phyloP scores from a whole-genome alignment of 2,888 invertebrate species.

The Drosophila antonietae region DNA sequence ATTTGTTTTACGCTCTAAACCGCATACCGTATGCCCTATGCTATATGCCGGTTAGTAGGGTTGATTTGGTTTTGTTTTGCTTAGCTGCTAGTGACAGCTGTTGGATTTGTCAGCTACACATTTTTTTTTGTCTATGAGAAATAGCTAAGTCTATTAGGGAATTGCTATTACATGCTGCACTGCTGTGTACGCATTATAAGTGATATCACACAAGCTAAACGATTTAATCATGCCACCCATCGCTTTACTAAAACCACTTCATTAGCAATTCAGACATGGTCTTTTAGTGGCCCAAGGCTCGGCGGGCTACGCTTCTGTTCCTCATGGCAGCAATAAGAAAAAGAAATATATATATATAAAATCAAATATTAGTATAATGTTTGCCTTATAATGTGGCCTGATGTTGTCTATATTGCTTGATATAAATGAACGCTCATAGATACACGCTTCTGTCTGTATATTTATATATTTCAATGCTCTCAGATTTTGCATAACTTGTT shows the following conservation, averaged over 20 bases:
- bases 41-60: conserved; percentile 1
- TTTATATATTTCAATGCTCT: conserved; percentile 19
- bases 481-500: conserved; percentile 50
- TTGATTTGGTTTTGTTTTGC: not conserved
- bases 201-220: conserved; percentile 19
- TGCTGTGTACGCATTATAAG: not conserved
- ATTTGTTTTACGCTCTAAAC: conserved; percentile 16
- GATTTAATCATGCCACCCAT: conserved; percentile 23
- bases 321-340: conserved; percentile 35
- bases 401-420: conserved; percentile 26
- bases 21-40: not conserved
- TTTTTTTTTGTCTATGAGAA: not conserved
- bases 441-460: conserved; percentile 1
- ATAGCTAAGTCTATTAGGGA: conserved; percentile 6
- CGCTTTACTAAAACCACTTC: conserved; percentile 23
- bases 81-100: not conserved
- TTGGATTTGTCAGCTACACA: conserved; percentile 1
- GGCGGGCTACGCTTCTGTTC: conserved; percentile 33
- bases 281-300: conserved; percentile 28
- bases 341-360: conserved; percentile 12
- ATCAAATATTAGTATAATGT: conserved; percentile 5
- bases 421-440: conserved; percentile 1
- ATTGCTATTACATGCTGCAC: conserved; percentile 1
- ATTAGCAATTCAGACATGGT: conserved; percentile 22
- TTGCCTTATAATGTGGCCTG: conserved; percentile 36